These are phyloP conservation scores for Oryzias woworae DNA, from an alignment of 2,113 vertebrate genomes.

Conservation along the genomic window DNA sequence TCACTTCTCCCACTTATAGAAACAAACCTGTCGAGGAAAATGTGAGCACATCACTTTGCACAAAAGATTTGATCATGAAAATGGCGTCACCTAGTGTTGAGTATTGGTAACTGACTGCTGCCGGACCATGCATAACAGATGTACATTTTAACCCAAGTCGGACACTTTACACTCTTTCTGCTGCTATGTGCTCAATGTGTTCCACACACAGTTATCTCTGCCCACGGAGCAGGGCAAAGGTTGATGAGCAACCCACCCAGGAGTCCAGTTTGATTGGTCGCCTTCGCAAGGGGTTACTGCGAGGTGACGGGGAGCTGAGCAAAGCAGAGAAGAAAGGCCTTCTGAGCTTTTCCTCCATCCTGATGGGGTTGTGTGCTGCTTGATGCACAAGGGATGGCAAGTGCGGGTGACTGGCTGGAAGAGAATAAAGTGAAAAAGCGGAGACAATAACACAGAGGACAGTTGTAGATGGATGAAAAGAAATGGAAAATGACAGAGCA, in stretches of 20 bases:
- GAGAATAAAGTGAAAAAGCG: neutral
- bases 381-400: conserved; percentile 40
- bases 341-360: conserved; percentile 60
- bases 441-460: conserved; percentile 2
- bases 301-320: conserved; percentile 71
- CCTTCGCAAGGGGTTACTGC: conserved; percentile 68
- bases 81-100: conserved; percentile 53
- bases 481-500: neutral
- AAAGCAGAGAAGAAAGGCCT: conserved; percentile 74
- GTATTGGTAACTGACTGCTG: conserved; percentile 15
- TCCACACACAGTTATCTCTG: too few relatives aligned
- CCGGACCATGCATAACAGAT: neutral
- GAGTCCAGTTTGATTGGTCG: conserved; percentile 79
- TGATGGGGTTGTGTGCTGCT: conserved; percentile 50
- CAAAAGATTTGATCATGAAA: conserved; percentile 3
- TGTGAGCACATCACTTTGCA: neutral
- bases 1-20: neutral
- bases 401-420: conserved; percentile 1
- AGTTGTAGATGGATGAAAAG: neutral
- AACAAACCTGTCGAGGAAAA: neutral
- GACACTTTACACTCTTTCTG: too few relatives aligned
- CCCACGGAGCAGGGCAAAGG: neutral
- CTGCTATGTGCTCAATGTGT: too few relatives aligned
- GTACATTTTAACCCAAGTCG: too few relatives aligned
- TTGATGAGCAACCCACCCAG: conserved; percentile 67